Conservation (phyloP, 2,113 vertebrate genomes). For the Psittacula cyanocephala region DNA sequence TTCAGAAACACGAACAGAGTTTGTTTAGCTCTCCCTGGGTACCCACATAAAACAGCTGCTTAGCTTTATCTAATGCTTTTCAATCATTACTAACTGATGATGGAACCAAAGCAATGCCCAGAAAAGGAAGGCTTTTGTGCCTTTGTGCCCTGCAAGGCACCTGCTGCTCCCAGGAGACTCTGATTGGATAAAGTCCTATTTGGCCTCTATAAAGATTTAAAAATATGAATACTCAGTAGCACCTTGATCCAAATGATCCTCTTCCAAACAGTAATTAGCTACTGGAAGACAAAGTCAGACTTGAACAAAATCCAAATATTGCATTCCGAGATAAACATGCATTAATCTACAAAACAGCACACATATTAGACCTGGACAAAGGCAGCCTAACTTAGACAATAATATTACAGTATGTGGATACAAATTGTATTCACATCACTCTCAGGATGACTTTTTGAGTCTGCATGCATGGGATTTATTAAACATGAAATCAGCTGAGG, state of each 20-base stretch:
- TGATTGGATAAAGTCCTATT: not conserved
- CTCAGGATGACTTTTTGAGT: not conserved
- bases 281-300: not conserved
- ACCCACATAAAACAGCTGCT: not conserved
- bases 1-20: not conserved
- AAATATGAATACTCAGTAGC: not conserved
- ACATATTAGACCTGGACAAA: not conserved
- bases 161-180: not conserved
- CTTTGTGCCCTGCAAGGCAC: not conserved
- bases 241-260: not conserved
- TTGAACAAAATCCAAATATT: not conserved
- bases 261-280: not conserved
- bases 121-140: not conserved
- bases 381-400: constrained; percentile 4
- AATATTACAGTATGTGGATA: not conserved
- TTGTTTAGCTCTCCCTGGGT: not conserved
- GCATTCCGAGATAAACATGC: not conserved
- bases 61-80: not conserved
- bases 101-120: not conserved
- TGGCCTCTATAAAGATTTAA: not conserved
- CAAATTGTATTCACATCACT: not conserved
- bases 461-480: not conserved
- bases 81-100: not conserved
- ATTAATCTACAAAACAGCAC: not conserved
- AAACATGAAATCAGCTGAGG: constrained; percentile 4